Conservation (phyloP, 92 coral and sea anemone genomes). For the Epizoanthus stellaris region DNA sequence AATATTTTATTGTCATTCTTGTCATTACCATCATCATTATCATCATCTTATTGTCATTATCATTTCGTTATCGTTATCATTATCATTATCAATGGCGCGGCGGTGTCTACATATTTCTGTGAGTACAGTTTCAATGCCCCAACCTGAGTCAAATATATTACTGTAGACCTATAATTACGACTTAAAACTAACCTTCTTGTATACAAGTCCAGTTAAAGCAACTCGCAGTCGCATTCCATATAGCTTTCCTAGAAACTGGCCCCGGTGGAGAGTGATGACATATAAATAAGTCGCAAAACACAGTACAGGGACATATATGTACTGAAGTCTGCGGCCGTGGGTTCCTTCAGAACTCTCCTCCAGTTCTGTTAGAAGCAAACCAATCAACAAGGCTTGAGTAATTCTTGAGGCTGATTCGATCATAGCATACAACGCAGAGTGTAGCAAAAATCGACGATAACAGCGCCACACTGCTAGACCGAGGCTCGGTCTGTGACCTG, state of each 20-base stretch:
- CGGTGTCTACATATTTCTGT: too few species aligned
- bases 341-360: neutral
- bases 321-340: slow-evolving; percentile 25
- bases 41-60: too few species aligned
- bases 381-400: slow-evolving; percentile 41
- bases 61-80: too few species aligned
- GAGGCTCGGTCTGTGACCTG: neutral
- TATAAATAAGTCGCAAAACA: slow-evolving; percentile 28
- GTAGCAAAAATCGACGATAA: slow-evolving; percentile 20
- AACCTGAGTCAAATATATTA: too few species aligned
- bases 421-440: slow-evolving; percentile 23
- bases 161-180: too few species aligned
- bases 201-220: slow-evolving; percentile 34
- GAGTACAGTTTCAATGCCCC: too few species aligned
- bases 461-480: slow-evolving; percentile 35
- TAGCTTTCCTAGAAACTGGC: slow-evolving; percentile 37
- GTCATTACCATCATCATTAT: too few species aligned
- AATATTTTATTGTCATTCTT: too few species aligned
- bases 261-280: slow-evolving; percentile 27
- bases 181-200: slow-evolving; percentile 19
- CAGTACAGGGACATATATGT: slow-evolving; percentile 16
- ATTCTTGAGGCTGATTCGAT: slow-evolving; percentile 35
- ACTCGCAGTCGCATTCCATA: slow-evolving; percentile 41
- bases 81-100: too few species aligned
- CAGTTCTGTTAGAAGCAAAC: slow-evolving; percentile 32